Conservation (phyloP, 2,888 invertebrate species). For the Muschampia plurimacula region DNA sequence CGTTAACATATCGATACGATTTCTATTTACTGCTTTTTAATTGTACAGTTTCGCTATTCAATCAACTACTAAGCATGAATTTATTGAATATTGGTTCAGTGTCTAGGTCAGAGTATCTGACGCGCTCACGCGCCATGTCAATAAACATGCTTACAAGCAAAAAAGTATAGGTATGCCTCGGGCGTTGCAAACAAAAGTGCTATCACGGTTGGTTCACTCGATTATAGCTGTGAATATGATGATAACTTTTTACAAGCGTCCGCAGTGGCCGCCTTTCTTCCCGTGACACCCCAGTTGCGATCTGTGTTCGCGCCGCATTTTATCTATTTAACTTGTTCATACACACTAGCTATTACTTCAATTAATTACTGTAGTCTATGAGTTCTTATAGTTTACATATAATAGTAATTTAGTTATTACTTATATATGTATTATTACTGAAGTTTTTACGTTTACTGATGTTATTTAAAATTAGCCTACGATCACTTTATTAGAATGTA, state of each 20-base stretch:
- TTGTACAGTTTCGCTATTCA: background rate
- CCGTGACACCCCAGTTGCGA: slow-evolving; percentile 78
- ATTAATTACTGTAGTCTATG: slow-evolving; percentile 14
- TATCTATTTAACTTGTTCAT: slow-evolving; percentile 45
- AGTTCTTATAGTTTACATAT: background rate
- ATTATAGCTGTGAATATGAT: slow-evolving; percentile 34
- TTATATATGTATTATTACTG: background rate
- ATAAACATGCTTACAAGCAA: slow-evolving; percentile 22
- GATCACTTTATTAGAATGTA: background rate
- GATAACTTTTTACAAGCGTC: slow-evolving; percentile 47
- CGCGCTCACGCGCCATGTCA: slow-evolving; percentile 28
- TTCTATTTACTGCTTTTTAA: slow-evolving; percentile 4
- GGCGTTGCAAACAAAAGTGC: slow-evolving; percentile 24
- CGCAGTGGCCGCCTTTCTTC: slow-evolving; percentile 69
- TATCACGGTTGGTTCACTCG: slow-evolving; percentile 34
- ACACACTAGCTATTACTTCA: slow-evolving; percentile 27
- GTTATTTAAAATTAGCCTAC: background rate
- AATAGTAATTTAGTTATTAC: slow-evolving; percentile 16
- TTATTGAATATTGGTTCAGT: slow-evolving; percentile 11
- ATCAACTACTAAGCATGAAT: background rate
- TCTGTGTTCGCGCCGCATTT: slow-evolving; percentile 66
- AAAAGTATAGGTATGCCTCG: slow-evolving; percentile 5
- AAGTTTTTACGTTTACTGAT: slow-evolving; percentile 1
- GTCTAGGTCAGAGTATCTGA: slow-evolving; percentile 30
- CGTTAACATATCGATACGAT: slow-evolving; percentile 8